phyloP scores from a whole-genome alignment of 2,113 vertebrate species.

The Puffinus mauretanicus region DNA sequence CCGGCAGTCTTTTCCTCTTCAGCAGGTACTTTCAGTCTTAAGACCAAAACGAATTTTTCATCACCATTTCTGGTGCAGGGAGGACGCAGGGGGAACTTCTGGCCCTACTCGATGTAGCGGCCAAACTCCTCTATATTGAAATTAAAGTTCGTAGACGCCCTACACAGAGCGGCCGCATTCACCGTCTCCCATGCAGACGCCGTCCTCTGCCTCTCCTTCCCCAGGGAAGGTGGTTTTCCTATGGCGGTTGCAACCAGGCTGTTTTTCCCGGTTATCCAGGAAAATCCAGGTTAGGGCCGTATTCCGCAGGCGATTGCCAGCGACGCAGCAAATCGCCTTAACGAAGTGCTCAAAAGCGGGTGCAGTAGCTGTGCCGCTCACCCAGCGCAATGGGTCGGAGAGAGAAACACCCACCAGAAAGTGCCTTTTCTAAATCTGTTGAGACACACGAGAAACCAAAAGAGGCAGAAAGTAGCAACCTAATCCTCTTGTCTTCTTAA shows the following conservation, averaged over 20 bases:
- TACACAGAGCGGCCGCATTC: not conserved
- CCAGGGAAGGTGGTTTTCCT: fast-evolving
- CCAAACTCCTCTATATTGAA: not conserved
- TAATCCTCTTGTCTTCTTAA: not conserved
- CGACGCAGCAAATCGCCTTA: fast-evolving
- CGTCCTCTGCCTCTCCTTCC: not conserved
- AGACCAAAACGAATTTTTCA: not conserved
- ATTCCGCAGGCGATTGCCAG: not conserved
- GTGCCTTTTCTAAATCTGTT: not conserved
- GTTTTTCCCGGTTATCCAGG: not conserved
- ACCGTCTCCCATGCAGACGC: not conserved
- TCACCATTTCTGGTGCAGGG: not conserved
- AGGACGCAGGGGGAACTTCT: not conserved
- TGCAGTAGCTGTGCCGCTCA: not conserved
- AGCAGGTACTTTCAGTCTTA: not conserved
- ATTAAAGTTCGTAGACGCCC: fast-evolving
- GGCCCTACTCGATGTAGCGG: fast-evolving
- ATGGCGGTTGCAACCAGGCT: fast-evolving
- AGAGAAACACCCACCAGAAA: not conserved
- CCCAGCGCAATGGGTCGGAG: fast-evolving
- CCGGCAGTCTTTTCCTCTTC: not conserved
- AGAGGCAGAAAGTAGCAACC: not conserved
- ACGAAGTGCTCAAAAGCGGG: fast-evolving
- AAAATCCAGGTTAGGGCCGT: not conserved
- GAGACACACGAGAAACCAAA: not conserved